phyloP scores from a whole-genome alignment of 2,797 vertebrate genomes.

The Semotilus atromaculatus region DNA sequence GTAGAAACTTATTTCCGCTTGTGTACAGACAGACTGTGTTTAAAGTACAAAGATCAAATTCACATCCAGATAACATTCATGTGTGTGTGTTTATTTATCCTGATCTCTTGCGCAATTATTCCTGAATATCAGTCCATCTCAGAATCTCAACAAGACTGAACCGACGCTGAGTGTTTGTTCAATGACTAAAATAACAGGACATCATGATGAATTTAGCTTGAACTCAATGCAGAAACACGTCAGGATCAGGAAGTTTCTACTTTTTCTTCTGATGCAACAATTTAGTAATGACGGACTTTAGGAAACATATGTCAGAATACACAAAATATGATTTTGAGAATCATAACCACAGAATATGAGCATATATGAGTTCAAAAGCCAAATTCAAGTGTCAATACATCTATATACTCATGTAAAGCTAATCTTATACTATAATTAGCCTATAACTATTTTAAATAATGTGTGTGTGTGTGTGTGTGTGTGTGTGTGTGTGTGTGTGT shows the following conservation, averaged over 20 bases:
- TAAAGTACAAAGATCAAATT: constrained; percentile 3
- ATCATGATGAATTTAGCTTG: not conserved
- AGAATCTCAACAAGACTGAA: not conserved
- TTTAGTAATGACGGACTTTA: not conserved
- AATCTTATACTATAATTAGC: not conserved
- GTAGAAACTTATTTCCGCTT: not conserved
- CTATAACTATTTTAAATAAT: too few species aligned
- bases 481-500: too few species aligned
- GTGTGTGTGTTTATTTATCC: not conserved
- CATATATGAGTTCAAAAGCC: not conserved
- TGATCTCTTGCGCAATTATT: constrained; percentile 1
- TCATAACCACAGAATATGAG: not conserved
- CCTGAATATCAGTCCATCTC: not conserved
- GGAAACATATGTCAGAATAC: not conserved
- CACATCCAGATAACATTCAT: not conserved
- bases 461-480: too few species aligned
- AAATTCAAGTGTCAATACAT: not conserved
- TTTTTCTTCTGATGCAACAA: not conserved
- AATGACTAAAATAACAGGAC: not conserved
- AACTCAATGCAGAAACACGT: not conserved
- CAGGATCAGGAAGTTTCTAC: not conserved
- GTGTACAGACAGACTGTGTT: constrained; percentile 2
- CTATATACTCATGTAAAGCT: not conserved
- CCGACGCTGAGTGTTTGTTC: not conserved
- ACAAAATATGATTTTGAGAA: not conserved